phyloP scores from a whole-genome alignment of 2,797 vertebrate genomes.

The Meda fulgida region DNA sequence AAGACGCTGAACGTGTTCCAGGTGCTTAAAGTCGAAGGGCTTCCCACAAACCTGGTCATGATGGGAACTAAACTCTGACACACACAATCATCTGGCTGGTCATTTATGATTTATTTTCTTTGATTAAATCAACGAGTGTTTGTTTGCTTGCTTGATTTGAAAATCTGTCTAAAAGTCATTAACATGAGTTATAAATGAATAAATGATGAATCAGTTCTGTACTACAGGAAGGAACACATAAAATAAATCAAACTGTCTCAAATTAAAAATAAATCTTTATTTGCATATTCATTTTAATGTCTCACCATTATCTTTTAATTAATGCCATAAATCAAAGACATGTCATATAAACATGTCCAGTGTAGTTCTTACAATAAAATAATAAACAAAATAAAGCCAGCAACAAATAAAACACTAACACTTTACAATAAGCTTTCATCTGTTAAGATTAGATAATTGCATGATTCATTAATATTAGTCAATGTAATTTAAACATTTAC shows the following conservation, averaged over 20 bases:
- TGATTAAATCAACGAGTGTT: not conserved
- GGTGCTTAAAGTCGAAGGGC: constrained; percentile 82
- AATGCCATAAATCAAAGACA: not conserved
- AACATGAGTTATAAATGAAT: not conserved
- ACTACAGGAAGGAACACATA: not conserved
- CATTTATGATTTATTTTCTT: no score
- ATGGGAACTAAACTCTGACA: constrained; percentile 89
- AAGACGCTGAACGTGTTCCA: constrained; percentile 88
- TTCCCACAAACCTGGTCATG: constrained; percentile 85
- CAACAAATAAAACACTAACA: not conserved
- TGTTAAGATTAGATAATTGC: not conserved
- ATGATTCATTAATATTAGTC: no score
- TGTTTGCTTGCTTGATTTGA: no score
- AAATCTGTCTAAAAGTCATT: not conserved
- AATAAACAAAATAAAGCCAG: not conserved
- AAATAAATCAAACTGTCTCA: not conserved
- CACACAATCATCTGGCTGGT: not conserved
- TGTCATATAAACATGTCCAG: constrained; percentile 3
- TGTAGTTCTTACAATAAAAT: not conserved
- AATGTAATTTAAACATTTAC: no score
- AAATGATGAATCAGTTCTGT: not conserved
- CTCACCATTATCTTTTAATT: not conserved
- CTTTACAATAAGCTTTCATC: not conserved
- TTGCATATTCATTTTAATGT: constrained; percentile 16
- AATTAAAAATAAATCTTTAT: constrained; percentile 27